Evolutionary conservation across 2,113 vertebrate species (phyloP).

Genomic region (Paradoxurus hermaphroditus): DNA sequence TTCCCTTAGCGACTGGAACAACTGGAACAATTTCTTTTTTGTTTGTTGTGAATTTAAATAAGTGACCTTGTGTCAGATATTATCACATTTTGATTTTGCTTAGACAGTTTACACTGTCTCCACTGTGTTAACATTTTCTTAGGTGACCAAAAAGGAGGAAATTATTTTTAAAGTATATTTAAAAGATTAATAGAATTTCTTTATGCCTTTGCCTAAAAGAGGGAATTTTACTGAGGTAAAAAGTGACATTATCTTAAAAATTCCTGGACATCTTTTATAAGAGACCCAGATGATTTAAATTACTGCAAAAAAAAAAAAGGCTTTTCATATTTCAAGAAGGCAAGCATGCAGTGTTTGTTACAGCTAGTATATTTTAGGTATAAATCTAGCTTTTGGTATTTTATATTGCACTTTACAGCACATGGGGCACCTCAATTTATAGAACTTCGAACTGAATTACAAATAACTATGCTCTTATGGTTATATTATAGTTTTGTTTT

Average conservation of each 20-base stretch:
- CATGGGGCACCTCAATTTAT: background rate
- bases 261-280: background rate
- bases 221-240: background rate
- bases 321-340: background rate
- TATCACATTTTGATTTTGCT: background rate
- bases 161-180: background rate
- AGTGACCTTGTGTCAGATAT: background rate
- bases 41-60: background rate
- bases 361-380: constrained; percentile 1
- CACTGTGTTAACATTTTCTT: background rate
- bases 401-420: background rate
- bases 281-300: background rate
- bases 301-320: background rate
- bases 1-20: background rate
- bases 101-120: background rate
- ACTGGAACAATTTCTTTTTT: background rate
- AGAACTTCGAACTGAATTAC: background rate
- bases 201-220: background rate
- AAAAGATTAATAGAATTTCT: constrained; percentile 15
- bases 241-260: background rate
- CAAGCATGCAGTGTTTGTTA: background rate
- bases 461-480: background rate
- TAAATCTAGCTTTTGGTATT: background rate
- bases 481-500: constrained; percentile 9
- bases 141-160: background rate